Conservation (phyloP, 2,797 vertebrate species). For the Liasis olivaceus region DNA sequence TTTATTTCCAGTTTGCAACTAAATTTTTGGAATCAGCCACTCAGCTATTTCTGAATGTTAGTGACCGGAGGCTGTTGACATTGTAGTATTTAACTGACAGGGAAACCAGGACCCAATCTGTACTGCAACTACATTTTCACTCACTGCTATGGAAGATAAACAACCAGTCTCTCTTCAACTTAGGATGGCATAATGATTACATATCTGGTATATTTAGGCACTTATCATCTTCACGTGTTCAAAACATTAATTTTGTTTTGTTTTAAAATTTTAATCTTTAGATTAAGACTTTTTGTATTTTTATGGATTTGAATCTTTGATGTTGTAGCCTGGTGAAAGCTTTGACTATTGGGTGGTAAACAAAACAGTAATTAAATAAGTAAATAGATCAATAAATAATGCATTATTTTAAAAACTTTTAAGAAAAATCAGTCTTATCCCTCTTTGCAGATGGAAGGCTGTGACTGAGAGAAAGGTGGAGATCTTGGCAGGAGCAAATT, state of each 20-base stretch:
- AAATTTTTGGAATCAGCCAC: slow-evolving; percentile 59
- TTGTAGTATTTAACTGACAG: slow-evolving; percentile 50
- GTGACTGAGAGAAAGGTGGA: neutral
- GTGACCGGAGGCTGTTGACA: slow-evolving; percentile 56
- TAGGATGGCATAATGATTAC: slow-evolving; percentile 46
- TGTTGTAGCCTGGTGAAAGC: neutral
- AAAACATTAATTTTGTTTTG: neutral
- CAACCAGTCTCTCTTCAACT: slow-evolving; percentile 48
- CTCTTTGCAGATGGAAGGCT: neutral
- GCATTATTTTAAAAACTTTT: neutral
- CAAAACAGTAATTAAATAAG: neutral
- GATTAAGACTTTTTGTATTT: neutral
- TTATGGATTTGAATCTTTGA: neutral
- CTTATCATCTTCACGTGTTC: neutral
- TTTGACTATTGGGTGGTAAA: neutral
- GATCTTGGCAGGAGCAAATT: neutral
- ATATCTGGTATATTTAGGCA: neutral
- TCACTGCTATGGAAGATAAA: slow-evolving; percentile 30
- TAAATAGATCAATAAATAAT: neutral
- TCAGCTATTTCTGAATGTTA: slow-evolving; percentile 65
- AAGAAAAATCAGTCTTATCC: neutral
- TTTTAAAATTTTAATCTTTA: neutral
- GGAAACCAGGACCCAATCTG: slow-evolving; percentile 42
- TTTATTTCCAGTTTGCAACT: slow-evolving; percentile 56
- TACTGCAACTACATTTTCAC: slow-evolving; percentile 32